Evolutionary conservation across 2,888 invertebrate genomes (phyloP), one percentile per base, ranked within the genome.

Genomic region (Meloe dianella): DNA sequence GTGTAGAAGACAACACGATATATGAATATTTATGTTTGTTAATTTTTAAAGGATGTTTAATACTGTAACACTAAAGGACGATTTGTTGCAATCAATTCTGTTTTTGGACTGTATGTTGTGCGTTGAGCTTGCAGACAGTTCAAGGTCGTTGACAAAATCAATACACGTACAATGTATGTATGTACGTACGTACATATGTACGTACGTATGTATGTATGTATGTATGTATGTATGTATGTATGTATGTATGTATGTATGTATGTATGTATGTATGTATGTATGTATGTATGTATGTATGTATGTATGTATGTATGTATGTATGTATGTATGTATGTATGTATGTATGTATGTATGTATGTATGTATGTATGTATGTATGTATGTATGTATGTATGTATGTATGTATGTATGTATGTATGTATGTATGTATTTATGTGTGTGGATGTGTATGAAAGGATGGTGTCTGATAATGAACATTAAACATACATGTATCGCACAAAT

Each of bases 141-240:
- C 51, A 51, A 51, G 51, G 51, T 20, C 24, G 51, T 51, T 51
- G 51, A 51, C 51, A 51, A 51, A 51, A 51, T 51, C 51, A 51
- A 51, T 51, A 51, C 51, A 51, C 24, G 51, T 51, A 51, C 51
- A 51, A 22, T 51, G 22, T 24, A 51, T 51, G 51, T 24, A 51
- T 12, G 47, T 22, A 51, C 4, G 35, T 27, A 27, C 4, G 30
- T 30, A 30, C 7, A 8, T 8, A 30, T 30, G 30, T 30, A 27
- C 4, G 35, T 27, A 27, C 4, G 30, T 30, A 30, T 9, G 30
- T 8, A 30, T 30, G 30, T 30, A 22, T 51, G 22, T 24, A 51
- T 51, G 51, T 24, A 51, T 12, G 47, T 22, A 51, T 5, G 35
- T 27, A 27, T 27, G 30, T 30, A 30, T 9, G 30, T 8, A 30